Conservation (phyloP, 2,888 invertebrate species). For the Tetragonula carbonaria region DNA sequence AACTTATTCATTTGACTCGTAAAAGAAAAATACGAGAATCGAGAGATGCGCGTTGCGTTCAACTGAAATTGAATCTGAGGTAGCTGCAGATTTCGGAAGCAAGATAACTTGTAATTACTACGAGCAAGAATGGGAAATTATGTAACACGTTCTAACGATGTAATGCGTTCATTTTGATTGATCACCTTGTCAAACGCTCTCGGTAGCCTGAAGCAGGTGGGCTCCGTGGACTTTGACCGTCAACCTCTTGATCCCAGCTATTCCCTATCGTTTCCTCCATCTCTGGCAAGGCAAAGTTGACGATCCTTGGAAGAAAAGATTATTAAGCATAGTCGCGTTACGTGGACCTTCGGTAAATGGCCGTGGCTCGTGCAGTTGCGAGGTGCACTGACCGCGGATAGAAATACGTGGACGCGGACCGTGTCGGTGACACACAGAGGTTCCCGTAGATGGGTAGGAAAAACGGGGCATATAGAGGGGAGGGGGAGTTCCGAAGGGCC, state of each 20-base stretch:
- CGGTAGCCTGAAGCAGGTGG: background rate
- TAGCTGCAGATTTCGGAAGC: background rate
- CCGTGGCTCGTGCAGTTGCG: constrained; percentile 69
- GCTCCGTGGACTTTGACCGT: background rate
- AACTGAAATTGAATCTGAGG: background rate
- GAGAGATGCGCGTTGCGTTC: background rate
- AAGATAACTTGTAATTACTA: background rate
- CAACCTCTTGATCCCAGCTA: background rate
- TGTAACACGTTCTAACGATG: background rate
- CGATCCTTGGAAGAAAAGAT: constrained; percentile 68
- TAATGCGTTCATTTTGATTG: constrained; percentile 16
- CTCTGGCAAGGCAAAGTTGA: constrained; percentile 61
- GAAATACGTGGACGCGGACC: constrained; percentile 71
- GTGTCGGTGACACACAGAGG: constrained; percentile 49
- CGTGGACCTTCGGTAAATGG: constrained; percentile 72
- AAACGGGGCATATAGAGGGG: constrained; percentile 30
- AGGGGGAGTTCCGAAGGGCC: constrained; percentile 51
- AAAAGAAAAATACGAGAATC: background rate
- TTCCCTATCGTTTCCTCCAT: constrained; percentile 48
- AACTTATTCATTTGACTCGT: too few relatives aligned
- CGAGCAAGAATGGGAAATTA: background rate
- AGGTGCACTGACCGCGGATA: constrained; percentile 74
- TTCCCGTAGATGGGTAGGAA: constrained; percentile 51
- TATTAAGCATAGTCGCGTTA: constrained; percentile 71
- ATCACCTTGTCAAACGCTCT: background rate